These are phyloP conservation scores for Oncorhynchus masou DNA, from an alignment of 2,113 vertebrate species.

Conservation along the genomic window DNA sequence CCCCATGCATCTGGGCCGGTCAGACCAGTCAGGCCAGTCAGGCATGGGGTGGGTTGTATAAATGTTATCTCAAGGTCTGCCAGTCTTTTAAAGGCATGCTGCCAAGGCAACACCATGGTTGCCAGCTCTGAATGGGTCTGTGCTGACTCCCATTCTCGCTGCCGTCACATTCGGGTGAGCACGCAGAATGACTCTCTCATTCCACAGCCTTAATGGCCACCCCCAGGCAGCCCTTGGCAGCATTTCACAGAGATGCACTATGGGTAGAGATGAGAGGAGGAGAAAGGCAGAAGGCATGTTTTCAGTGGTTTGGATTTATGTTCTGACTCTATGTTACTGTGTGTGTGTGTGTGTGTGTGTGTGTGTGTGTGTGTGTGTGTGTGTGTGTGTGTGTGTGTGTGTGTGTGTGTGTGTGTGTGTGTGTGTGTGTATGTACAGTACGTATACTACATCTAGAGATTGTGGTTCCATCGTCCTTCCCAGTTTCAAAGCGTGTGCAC, in stretches of 20 bases:
- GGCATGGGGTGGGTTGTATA: slow-evolving; percentile 51
- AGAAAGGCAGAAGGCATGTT: background rate
- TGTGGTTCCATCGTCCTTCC: too few relatives aligned
- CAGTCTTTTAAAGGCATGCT: slow-evolving; percentile 46
- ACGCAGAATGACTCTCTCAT: slow-evolving; percentile 46
- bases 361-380: too few relatives aligned
- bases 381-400: too few relatives aligned
- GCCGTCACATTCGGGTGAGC: slow-evolving; percentile 49
- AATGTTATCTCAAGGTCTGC: slow-evolving; percentile 55
- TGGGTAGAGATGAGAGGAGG: background rate
- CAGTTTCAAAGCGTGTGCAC: too few relatives aligned
- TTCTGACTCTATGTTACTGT: background rate
- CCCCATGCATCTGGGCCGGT: slow-evolving; percentile 6
- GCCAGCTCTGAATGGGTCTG: slow-evolving; percentile 52
- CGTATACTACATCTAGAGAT: too few relatives aligned
- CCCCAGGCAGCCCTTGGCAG: slow-evolving; percentile 17
- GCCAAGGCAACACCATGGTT: slow-evolving; percentile 35
- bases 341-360: too few relatives aligned
- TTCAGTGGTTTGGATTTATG: background rate
- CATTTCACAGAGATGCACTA: slow-evolving; percentile 37
- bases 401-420: too few relatives aligned
- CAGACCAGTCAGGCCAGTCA: slow-evolving; percentile 28
- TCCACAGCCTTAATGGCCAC: slow-evolving; percentile 36
- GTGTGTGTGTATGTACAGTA: too few relatives aligned
- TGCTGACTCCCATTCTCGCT: slow-evolving; percentile 38